Evolutionary conservation across 2,797 vertebrate species (phyloP).

Genomic region (Sebastes itinus): DNA sequence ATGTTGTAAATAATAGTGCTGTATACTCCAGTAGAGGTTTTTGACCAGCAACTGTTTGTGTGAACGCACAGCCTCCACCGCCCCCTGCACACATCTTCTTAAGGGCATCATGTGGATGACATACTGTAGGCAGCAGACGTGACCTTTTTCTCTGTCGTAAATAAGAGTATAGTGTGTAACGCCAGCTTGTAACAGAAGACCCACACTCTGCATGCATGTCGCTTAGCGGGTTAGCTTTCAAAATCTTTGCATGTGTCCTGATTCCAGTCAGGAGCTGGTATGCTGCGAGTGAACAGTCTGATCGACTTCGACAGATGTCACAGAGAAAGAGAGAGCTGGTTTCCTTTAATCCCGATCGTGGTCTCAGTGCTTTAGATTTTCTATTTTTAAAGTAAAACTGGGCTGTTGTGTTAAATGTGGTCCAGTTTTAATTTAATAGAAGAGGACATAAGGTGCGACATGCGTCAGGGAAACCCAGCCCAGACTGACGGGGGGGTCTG

Average conservation of each 20-base stretch:
- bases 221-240: conserved; percentile 68
- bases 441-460: not conserved
- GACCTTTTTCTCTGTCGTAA: conserved; percentile 65
- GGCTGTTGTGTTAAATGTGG: not conserved
- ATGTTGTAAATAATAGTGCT: conserved; percentile 74
- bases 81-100: conserved; percentile 46
- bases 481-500: not conserved
- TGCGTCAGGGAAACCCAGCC: conserved; percentile 16
- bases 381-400: conserved; percentile 19
- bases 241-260: conserved; percentile 74
- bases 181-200: conserved; percentile 71
- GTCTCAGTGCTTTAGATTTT: conserved; percentile 19
- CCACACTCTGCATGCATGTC: conserved; percentile 66
- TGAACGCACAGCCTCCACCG: conserved; percentile 60
- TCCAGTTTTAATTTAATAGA: not conserved
- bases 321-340: conserved; percentile 13
- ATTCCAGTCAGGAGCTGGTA: conserved; percentile 57
- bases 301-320: conserved; percentile 58
- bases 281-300: conserved; percentile 42
- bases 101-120: conserved; percentile 59
- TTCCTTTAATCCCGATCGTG: conserved; percentile 34
- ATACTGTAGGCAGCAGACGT: conserved; percentile 59
- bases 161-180: conserved; percentile 62
- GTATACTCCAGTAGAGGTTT: conserved; percentile 73
- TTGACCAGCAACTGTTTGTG: conserved; percentile 77